A percentile compares a stretch with the other conserved stretches of the same genome.
These are phyloP conservation scores for Asarcornis scutulata DNA, from an alignment of 2,113 vertebrate genomes.

Conservation along the genomic window DNA sequence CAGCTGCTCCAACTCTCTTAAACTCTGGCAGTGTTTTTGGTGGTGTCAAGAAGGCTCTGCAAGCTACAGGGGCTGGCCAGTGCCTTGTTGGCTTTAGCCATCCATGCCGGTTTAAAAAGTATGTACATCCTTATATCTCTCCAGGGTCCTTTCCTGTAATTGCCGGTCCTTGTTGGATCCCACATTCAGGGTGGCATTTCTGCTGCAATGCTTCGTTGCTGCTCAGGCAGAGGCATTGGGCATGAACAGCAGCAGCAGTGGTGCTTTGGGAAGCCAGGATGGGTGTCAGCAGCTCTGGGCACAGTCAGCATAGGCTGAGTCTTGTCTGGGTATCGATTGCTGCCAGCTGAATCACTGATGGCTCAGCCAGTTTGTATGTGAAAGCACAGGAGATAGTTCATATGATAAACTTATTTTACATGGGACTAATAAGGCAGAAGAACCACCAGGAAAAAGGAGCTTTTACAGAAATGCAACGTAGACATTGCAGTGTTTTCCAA, in stretches of 20 bases:
- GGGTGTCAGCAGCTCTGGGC: background rate
- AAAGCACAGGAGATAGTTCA: background rate
- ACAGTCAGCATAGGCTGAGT: background rate
- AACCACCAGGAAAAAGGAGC: background rate
- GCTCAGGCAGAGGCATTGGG: background rate
- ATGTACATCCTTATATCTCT: background rate
- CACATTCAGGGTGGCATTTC: background rate
- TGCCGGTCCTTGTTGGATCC: background rate
- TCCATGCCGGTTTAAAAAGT: background rate
- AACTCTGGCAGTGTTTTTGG: background rate
- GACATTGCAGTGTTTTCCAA: background rate
- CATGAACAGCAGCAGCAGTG: background rate
- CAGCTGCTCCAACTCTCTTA: background rate
- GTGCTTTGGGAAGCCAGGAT: background rate
- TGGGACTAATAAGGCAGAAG: background rate
- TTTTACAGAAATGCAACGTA: background rate
- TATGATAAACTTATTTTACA: background rate
- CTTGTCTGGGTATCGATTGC: background rate
- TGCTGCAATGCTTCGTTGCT: background rate
- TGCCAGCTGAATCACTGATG: background rate
- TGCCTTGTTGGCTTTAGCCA: background rate
- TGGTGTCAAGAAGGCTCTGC: background rate
- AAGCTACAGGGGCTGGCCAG: background rate
- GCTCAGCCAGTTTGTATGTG: background rate
- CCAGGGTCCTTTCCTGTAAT: background rate